Evolutionary conservation across 2,888 invertebrate genomes (phyloP), one percentile per base, ranked within the genome.

Genomic region (Mythimna albipuncta): DNA sequence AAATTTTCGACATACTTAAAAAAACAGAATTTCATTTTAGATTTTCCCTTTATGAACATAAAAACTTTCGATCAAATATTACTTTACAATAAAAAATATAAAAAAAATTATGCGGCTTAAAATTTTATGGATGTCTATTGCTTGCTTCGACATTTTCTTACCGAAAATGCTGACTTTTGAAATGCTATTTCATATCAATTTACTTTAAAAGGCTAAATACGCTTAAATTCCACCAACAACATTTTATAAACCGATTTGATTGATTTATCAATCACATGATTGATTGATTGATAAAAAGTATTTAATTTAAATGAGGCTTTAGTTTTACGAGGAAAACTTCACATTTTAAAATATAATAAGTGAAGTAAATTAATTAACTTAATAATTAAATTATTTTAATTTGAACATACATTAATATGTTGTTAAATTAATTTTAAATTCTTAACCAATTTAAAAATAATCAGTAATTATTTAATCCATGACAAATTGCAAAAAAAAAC

Each of bases 241-340:
- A 16, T 47, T 44, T 59, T 35, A 38, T 75, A 35, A 81, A 72
- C 35, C 41, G 32, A 38, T 6, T 2, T 26, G 47, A 26, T 66
- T 59, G 54, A 62, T 71, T 64, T 44, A 47, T 66, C 47, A 70
- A 67, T 69, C 38, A 4, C 5, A 35, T 44, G 6, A 26, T 69
- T 35, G 6, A 65, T 57, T 26, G 16, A 70, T 58, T 66, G 35
- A 65, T 65, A 44, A 59, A 57, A 61, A 32, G 1, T 38, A 63
- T 76, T 61, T 61, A 50, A 62, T 61, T 44, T 32, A 19, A 59
- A 68, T 69, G 80, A 81, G 80, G 83, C 83, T 81, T 74, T 74
- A 66, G 66, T 66, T 58, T 54, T 70, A 50, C n/a, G 13, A 66
- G n/a, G 2, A 62, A 57, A 58, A 13, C 21, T 59, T 70, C 54